A percentile compares a stretch with the other conserved stretches of the same genome.
phyloP scores from a whole-genome alignment of 2,888 invertebrate genomes.

The Xanthorhoe designata region DNA sequence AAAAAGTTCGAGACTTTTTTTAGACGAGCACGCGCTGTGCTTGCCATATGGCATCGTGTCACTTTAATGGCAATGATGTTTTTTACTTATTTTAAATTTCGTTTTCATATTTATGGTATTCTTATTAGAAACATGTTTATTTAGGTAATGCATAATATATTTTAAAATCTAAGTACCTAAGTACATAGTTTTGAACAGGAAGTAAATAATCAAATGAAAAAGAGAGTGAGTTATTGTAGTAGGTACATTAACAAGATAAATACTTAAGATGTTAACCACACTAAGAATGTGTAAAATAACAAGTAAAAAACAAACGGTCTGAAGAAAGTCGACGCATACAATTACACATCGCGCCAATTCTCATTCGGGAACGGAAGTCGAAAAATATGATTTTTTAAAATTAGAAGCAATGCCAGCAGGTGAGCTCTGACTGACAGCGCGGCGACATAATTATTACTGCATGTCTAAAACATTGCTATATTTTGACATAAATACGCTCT shows the following conservation, averaged over 20 bases:
- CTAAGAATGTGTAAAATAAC: not conserved
- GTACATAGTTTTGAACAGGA: not conserved
- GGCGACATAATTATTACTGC: constrained; percentile 48
- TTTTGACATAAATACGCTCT: constrained; percentile 61
- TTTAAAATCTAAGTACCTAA: no score
- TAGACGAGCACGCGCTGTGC: constrained; percentile 76
- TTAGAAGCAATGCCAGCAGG: constrained; percentile 79
- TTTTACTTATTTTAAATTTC: constrained; percentile 41
- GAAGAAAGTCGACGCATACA: constrained; percentile 16
- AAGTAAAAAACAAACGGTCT: constrained; percentile 7
- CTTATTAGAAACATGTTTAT: not conserved
- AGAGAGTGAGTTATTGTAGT: not conserved
- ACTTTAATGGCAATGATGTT: constrained; percentile 56
- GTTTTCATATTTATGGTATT: constrained; percentile 39
- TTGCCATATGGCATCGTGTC: constrained; percentile 73
- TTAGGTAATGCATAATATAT: no score
- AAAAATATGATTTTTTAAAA: constrained; percentile 82
- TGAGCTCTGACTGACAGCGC: constrained; percentile 71
- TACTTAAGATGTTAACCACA: constrained; percentile 2
- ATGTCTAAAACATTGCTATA: constrained; percentile 44
- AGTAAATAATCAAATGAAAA: not conserved
- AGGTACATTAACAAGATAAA: not conserved
- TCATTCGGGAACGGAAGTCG: constrained; percentile 82
- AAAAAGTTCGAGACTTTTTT: constrained; percentile 63
- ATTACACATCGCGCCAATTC: constrained; percentile 71